Evolutionary conservation across 2,113 vertebrate genomes (phyloP).

Genomic region (Rhinopomastus cyanomelas): DNA sequence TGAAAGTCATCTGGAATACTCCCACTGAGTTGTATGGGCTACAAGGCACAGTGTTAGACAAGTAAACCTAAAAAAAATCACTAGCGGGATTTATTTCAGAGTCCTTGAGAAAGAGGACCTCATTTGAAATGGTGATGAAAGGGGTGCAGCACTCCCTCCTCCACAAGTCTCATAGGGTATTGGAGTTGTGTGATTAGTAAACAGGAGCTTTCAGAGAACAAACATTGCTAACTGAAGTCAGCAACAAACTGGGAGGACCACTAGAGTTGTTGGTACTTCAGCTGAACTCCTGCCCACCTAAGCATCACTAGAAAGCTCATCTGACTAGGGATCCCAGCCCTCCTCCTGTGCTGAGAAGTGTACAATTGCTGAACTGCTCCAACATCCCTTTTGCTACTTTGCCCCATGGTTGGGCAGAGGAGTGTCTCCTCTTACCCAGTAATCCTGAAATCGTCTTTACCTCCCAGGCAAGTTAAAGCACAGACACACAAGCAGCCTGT

Average conservation of each 20-base stretch:
- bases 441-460: not conserved
- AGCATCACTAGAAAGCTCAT: not conserved
- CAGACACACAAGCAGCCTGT: not conserved
- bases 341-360: not conserved
- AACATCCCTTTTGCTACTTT: not conserved
- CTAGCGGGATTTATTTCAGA: not conserved
- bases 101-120: not conserved
- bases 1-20: slow-evolving; percentile 23
- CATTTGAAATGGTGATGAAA: not conserved
- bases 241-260: not conserved
- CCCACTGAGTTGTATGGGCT: not conserved
- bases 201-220: not conserved
- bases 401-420: not conserved
- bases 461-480: not conserved
- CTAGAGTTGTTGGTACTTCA: not conserved
- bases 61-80: not conserved
- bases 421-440: not conserved
- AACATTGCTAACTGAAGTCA: not conserved
- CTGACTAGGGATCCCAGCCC: not conserved
- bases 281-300: not conserved
- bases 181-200: not conserved
- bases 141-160: not conserved
- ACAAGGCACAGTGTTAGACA: not conserved
- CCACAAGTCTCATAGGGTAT: not conserved
- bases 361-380: not conserved